Evolutionary conservation across 2,113 vertebrate species (phyloP).

Genomic region (Silurus asotus): DNA sequence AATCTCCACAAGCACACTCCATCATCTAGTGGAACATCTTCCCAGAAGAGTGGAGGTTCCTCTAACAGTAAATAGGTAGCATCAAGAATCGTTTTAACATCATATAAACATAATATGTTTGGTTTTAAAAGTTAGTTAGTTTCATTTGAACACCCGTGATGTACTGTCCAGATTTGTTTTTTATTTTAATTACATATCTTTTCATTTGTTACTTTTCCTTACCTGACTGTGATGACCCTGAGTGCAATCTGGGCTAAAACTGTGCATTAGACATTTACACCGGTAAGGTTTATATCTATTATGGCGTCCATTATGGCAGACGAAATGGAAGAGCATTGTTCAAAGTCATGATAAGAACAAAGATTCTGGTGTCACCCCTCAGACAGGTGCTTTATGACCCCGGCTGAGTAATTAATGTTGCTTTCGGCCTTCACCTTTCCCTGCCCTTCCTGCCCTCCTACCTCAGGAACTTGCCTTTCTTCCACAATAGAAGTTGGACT

Average conservation of each 20-base stretch:
- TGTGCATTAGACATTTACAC: background rate
- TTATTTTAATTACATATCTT: background rate
- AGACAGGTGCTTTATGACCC: slow-evolving; percentile 56
- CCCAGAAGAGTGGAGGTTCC: too few species aligned
- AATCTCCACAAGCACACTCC: too few species aligned
- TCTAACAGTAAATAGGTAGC: too few species aligned
- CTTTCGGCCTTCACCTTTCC: slow-evolving; percentile 60
- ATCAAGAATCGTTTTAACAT: background rate
- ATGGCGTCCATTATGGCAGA: background rate
- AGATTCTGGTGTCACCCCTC: slow-evolving; percentile 12
- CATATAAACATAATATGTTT: too few species aligned
- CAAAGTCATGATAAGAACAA: slow-evolving; percentile 5
- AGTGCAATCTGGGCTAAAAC: background rate
- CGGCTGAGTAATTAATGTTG: slow-evolving; percentile 37
- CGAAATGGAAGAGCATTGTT: background rate
- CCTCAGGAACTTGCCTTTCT: slow-evolving; percentile 52
- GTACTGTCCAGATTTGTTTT: background rate
- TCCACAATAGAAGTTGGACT: slow-evolving; percentile 67
- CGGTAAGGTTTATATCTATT: background rate
- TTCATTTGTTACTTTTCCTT: background rate
- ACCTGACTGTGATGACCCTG: background rate
- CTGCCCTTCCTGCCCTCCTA: slow-evolving; percentile 70
- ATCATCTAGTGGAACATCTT: too few species aligned
- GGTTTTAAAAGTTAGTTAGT: background rate
- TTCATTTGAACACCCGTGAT: background rate